These are phyloP conservation scores for Pristionchus maxplancki DNA, from an alignment of 2,888 invertebrate genomes.

Conservation along the genomic window DNA sequence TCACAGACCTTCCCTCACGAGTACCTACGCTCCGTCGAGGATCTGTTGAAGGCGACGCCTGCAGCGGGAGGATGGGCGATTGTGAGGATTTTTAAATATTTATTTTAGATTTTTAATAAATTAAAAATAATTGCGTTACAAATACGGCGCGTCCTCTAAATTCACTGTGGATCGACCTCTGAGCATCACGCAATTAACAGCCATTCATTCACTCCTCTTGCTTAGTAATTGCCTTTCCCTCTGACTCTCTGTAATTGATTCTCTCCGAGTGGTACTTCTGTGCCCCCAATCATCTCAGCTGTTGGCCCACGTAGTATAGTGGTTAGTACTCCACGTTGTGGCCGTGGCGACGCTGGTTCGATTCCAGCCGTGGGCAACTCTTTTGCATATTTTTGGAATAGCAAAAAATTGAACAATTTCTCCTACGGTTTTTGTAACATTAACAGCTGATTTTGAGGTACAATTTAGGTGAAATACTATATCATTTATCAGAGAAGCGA, in stretches of 20 bases:
- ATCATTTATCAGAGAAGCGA: too few relatives aligned
- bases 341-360: slow-evolving; percentile 70
- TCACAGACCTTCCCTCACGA: neutral
- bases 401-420: too few relatives aligned
- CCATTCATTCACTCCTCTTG: neutral
- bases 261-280: neutral
- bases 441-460: too few relatives aligned
- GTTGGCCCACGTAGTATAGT: slow-evolving; percentile 69
- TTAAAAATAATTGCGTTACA: neutral
- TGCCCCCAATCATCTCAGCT: slow-evolving; percentile 43
- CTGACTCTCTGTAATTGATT: neutral
- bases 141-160: too few relatives aligned
- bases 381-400: neutral
- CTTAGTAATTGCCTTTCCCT: neutral
- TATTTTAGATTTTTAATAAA: neutral
- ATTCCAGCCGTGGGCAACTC: slow-evolving; percentile 60
- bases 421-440: too few relatives aligned
- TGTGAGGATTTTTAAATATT: neutral
- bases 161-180: neutral
- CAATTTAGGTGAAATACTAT: too few relatives aligned
- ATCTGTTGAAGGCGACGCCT: slow-evolving; percentile 4
- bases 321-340: slow-evolving; percentile 72
- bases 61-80: slow-evolving; percentile 1
- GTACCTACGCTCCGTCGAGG: neutral
- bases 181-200: neutral